phyloP scores from a whole-genome alignment of 2,888 invertebrate species.

The Caenorhabditis uteleia region DNA sequence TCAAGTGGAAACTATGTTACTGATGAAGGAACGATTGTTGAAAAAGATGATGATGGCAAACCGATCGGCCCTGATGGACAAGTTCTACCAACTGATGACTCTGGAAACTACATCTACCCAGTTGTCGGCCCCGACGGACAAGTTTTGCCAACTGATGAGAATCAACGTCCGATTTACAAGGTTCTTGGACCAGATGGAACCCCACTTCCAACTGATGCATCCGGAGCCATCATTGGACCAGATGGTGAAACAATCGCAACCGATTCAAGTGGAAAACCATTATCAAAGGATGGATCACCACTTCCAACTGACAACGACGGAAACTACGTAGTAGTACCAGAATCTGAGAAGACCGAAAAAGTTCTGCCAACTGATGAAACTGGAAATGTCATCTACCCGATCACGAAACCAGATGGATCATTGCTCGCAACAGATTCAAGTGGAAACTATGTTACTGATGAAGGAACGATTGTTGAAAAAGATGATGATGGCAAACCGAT shows the following conservation, averaged over 20 bases:
- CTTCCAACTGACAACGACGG: slow-evolving; percentile 42
- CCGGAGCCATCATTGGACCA: slow-evolving; percentile 32
- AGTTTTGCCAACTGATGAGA: slow-evolving; percentile 18
- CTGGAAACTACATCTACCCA: slow-evolving; percentile 36
- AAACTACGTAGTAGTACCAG: slow-evolving; percentile 12
- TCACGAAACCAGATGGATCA: slow-evolving; percentile 30
- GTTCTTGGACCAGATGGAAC: slow-evolving; percentile 26
- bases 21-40: slow-evolving; percentile 3
- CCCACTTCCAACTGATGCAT: slow-evolving; percentile 28
- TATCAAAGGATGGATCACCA: slow-evolving; percentile 40
- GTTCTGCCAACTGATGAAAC: slow-evolving; percentile 20
- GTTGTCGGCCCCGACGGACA: slow-evolving; percentile 9
- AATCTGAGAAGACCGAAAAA: slow-evolving; percentile 13
- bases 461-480: slow-evolving; percentile 31
- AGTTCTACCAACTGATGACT: slow-evolving; percentile 1
- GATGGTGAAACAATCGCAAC: slow-evolving; percentile 51
- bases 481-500: slow-evolving; percentile 39
- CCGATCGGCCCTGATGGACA: slow-evolving; percentile 2
- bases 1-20: slow-evolving; percentile 2
- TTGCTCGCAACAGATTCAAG: slow-evolving; percentile 25
- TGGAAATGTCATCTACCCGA: slow-evolving; percentile 20
- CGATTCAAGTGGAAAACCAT: slow-evolving; percentile 10
- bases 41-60: slow-evolving; percentile 4
- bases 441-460: slow-evolving; percentile 23
- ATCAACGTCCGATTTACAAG: slow-evolving; percentile 7